These are phyloP conservation scores for Oscheius sp. DNA, from an alignment of 2,888 invertebrate genomes.

Conservation along the genomic window DNA sequence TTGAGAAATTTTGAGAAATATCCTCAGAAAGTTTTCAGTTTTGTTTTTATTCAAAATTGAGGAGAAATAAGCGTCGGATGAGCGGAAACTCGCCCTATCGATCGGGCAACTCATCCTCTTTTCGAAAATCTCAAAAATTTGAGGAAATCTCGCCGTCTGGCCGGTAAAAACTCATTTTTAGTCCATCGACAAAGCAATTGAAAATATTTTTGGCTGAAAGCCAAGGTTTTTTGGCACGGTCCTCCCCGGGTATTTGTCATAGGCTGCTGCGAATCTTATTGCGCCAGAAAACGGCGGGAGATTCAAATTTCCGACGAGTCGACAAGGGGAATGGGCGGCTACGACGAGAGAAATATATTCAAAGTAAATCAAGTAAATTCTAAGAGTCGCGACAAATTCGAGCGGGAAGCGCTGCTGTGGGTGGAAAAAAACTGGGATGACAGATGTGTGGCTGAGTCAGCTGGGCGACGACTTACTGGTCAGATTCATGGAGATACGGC, in stretches of 20 bases:
- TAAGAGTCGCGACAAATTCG: too few relatives aligned
- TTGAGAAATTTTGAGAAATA: neutral
- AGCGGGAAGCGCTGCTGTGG: too few relatives aligned
- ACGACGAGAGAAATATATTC: too few relatives aligned
- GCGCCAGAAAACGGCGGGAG: conserved; percentile 3
- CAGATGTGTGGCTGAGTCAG: too few relatives aligned
- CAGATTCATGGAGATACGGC: too few relatives aligned
- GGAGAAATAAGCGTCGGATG: neutral
- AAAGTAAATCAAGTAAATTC: too few relatives aligned
- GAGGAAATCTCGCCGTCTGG: neutral
- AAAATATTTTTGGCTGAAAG: conserved; percentile 20
- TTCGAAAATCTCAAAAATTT: neutral
- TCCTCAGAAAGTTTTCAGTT: neutral
- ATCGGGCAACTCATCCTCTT: neutral
- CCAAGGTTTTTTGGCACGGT: conserved; percentile 26
- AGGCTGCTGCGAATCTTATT: conserved; percentile 10
- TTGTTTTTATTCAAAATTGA: neutral
- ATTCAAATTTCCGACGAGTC: neutral
- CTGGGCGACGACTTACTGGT: too few relatives aligned
- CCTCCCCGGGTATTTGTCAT: conserved; percentile 8
- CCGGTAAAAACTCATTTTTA: neutral
- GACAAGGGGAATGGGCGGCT: too few relatives aligned
- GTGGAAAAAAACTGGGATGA: too few relatives aligned
- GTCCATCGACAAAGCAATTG: neutral
- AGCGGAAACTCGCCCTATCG: neutral